Conservation (phyloP, 92 coral and sea anemone genomes). For the Muricea muricata region DNA sequence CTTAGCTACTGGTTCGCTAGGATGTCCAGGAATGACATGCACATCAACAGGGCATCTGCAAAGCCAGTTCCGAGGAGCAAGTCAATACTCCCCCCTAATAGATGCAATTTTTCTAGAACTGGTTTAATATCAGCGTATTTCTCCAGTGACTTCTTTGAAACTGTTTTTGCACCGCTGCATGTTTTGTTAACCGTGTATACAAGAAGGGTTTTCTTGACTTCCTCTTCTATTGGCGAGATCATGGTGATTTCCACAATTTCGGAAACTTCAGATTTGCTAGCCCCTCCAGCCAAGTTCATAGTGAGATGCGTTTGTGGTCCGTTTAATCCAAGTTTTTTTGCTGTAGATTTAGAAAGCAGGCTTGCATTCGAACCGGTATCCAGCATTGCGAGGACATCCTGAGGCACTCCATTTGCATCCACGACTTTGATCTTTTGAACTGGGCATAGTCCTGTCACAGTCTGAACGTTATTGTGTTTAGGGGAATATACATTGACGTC, state of each 20-base stretch:
- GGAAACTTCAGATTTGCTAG: conserved; percentile 29
- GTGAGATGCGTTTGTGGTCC: conserved; percentile 56
- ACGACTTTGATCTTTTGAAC: conserved; percentile 60
- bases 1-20: conserved; percentile 25
- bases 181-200: conserved; percentile 27
- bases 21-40: conserved; percentile 9
- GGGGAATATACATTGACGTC: too few relatives aligned
- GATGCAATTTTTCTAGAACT: conserved; percentile 29
- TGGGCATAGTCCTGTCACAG: conserved; percentile 64
- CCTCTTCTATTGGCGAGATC: not conserved
- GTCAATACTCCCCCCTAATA: conserved; percentile 22
- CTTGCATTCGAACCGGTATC: conserved; percentile 43
- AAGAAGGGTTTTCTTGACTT: conserved; percentile 1
- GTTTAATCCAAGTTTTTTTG: conserved; percentile 52
- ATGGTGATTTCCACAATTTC: conserved; percentile 29
- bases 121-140: conserved; percentile 6
- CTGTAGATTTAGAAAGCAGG: conserved; percentile 52
- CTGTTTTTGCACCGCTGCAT: conserved; percentile 28
- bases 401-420: conserved; percentile 47
- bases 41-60: conserved; percentile 27
- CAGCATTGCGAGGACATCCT: conserved; percentile 64
- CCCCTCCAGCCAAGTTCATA: conserved; percentile 40
- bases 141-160: conserved; percentile 4
- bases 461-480: not conserved
- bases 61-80: conserved; percentile 38